Base-by-base conservation (phyloP, 2,113 vertebrate genomes). In the Notiomystis cincta region DNA sequence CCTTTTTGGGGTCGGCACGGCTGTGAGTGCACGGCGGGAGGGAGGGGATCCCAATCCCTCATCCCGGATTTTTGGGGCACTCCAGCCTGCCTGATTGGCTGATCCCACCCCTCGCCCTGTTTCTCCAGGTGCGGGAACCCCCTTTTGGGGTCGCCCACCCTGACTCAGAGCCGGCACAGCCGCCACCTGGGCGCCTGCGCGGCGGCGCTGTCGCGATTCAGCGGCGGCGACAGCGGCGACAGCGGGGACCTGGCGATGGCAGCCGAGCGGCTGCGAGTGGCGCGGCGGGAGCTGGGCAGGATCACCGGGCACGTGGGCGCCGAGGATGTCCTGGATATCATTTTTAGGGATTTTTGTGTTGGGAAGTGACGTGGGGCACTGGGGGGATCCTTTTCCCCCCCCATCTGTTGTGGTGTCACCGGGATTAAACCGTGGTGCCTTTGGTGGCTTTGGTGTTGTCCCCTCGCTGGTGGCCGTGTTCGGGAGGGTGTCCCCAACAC, bases 291-390 rank as follows among this genome's bases (percentile, higher is more conserved):
- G 70, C 97, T 99, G 86, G 98, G 98, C 13, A 92, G 96, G 44
- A 99, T 99, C 96, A 98, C 98, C 0, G 99, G 99, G 8, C 98
- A 97, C 35, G 98, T 99, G 35, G 98, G 98, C 5, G 95, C 98
- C 0, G 98, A 99, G 86, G 99, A 99, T 19, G 96, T 99, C 87
- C 97, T 99, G 60, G 98, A 99, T 38, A 93, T 99, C 81, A 99
- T 99, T 97, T 99, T 99, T 97, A 98, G 95, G 97, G 99, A 99
- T 93, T 99, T 99, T 90, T 99, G 99, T 12, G 98, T 99, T 13
- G 99, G 99, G 51, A 99, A 99, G 97, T 99, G 98, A 98, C 5
- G 12, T 21, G 24, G 7, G 0, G 6, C 15, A 1, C 22, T 0
- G 20, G 9, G 48, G 44, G 24, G 18, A 16, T 13, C 28, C 11